Evolutionary conservation across 2,797 vertebrate genomes (phyloP).

Genomic region (Amazona finschi): DNA sequence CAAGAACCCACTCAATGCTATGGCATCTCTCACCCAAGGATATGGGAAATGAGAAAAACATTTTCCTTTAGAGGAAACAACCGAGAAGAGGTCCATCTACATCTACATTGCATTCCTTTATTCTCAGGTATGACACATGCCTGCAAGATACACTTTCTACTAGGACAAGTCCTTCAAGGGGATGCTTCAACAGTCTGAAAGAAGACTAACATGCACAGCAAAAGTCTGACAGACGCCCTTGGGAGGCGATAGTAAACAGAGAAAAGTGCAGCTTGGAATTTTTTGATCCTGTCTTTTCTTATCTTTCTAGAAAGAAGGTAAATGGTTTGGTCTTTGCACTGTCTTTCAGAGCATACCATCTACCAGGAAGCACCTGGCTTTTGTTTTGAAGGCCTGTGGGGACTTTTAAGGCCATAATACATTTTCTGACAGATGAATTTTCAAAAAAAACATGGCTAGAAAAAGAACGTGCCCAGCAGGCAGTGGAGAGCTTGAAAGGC

Average conservation of each 20-base stretch:
- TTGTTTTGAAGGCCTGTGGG: not conserved
- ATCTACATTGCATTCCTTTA: not conserved
- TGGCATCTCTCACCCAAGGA: not conserved
- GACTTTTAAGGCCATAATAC: not conserved
- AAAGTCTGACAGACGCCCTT: not conserved
- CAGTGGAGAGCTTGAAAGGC: not conserved
- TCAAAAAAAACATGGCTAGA: not conserved
- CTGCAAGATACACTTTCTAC: not conserved
- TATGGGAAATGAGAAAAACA: not conserved
- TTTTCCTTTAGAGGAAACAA: not conserved
- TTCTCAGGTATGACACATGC: not conserved
- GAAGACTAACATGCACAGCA: not conserved
- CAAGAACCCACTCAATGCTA: not conserved
- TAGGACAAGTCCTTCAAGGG: not conserved
- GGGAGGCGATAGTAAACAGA: not conserved
- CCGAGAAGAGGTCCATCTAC: not conserved
- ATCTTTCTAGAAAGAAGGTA: not conserved
- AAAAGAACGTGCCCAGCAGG: not conserved
- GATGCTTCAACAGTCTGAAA: not conserved
- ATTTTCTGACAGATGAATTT: not conserved
- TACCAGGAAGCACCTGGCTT: not conserved
- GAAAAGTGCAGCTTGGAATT: not conserved
- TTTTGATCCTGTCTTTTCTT: not conserved
- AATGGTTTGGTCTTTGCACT: not conserved
- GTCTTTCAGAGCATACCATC: not conserved